Base-by-base conservation (phyloP, 2,888 invertebrate species). In the Dinocampus coccinellae region DNA sequence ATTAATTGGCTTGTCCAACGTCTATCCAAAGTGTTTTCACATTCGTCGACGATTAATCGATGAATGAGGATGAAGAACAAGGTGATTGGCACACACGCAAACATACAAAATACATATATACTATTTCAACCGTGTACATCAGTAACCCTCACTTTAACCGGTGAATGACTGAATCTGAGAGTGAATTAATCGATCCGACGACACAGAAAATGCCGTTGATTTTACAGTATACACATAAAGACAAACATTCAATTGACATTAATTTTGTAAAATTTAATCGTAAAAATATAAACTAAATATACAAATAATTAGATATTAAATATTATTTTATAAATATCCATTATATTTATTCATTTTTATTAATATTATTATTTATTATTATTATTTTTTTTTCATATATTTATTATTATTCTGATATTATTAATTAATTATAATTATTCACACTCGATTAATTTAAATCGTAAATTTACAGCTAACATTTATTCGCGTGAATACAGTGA, bases 371-470 rank as follows among this genome's bases (percentile, higher is more conserved):
- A 57, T 57, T 66, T 67, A 42, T 57, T 58, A 42, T 58, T 42
- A 58, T 58, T 42, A n/a, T n/a, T n/a, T n/a, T n/a, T n/a, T n/a
- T n/a, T n/a, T n/a, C n/a, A n/a, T n/a, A n/a, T n/a, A n/a, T n/a
- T 13, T 11, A 39, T 39, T 39, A 39, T 39, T 39, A 11, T 53
- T 53, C 11, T 22, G 22, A 53, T 24, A 7, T 20, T 24, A 11
- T 53, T 53, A 24, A 20, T 53, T 76, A 77, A 77, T 77, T 72
- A 75, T 53, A 68, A 67, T 75, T 69, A 55, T 77, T 75, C 75
- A 77, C 76, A 77, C 68, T 77, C 77, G 76, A 77, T 77, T 75
- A 75, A 77, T 76, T 60, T 74, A 47, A 71, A 69, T 70, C 72
- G 68, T 65, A 73, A 60, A 29, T 42, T 42, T n/a, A 26, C 24